Evolutionary conservation across 2,797 vertebrate genomes (phyloP), one percentile per base, ranked within the genome.

Genomic region (Microchirus variegatus): DNA sequence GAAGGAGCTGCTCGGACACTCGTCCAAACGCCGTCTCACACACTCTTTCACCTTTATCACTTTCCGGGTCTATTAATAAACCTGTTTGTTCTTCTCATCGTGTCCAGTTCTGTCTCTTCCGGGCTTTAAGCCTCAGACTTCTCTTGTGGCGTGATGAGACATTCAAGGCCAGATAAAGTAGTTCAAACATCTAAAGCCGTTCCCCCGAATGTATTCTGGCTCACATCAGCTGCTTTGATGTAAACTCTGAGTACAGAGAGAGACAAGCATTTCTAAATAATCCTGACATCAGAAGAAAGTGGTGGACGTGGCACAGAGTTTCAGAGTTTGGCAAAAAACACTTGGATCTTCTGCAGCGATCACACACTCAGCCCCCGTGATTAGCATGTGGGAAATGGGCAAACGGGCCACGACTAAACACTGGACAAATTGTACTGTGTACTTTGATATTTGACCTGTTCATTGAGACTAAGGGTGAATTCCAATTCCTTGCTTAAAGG

Each of bases 301-400:
- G 62, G 79, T 73, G 79, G 75, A 67, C 68, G 85, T 44, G 69
- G 75, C 77, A 63, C 49, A 82, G 80, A 86, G 70, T 88, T 87
- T 84, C 85, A 80, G 74, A 57, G 74, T 67, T 86, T 86, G 88
- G 87, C 84, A 83, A 47, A 47, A 49, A 53, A 57, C 71, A 75
- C 66, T 50, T 68, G 82, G 59, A 75, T 83, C 84, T 83, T 86
- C 67, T 77, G 78, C 62, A 85, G 75, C 87, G 82, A 89, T 87
- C 83, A 82, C 72, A 77, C 78, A 84, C 82, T 88, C 79, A 87
- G 88, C 82, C 75, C 79, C 69, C 59, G 80, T 84, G 87, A 75
- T 90, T 80, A 83, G 85, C 81, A 84, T 85, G 83, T 86, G 86
- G 81, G 76, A 82, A 81, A 78, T 74, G 75, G 91, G 89, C 84